Conservation (phyloP, 2,797 vertebrate genomes). For the Salarias fasciatus region DNA sequence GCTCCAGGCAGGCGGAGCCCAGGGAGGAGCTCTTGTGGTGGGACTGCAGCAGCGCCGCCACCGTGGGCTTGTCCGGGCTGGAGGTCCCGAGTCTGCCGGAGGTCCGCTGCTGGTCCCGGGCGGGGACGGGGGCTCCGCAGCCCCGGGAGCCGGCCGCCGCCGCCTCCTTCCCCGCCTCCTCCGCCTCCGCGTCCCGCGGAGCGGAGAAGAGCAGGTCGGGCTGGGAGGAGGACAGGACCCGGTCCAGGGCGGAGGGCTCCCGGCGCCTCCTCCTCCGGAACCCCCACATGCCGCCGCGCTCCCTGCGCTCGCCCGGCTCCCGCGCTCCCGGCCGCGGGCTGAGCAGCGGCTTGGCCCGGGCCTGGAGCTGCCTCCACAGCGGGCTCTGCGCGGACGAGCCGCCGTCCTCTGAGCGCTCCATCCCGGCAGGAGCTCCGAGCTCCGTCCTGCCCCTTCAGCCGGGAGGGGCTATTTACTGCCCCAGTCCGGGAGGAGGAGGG, state of each 20-base stretch:
- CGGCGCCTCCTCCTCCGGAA: slow-evolving; percentile 81
- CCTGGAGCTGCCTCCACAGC: slow-evolving; percentile 87
- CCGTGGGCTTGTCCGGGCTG: slow-evolving; percentile 56
- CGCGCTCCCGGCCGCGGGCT: slow-evolving; percentile 77
- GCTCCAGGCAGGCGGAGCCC: slow-evolving; percentile 82
- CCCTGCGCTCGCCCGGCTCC: slow-evolving; percentile 70
- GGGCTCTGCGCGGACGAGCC: slow-evolving; percentile 80
- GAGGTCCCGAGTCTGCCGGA: slow-evolving; percentile 6
- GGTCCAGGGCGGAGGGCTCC: slow-evolving; percentile 79
- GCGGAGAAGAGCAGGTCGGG: slow-evolving; percentile 88
- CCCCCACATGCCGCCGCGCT: slow-evolving; percentile 73
- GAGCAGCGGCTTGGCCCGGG: slow-evolving; percentile 80
- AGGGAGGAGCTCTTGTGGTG: slow-evolving; percentile 90
- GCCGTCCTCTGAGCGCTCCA: slow-evolving; percentile 58
- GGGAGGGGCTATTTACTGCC: no score
- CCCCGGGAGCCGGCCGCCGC: slow-evolving; percentile 38
- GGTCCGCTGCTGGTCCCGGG: slow-evolving; percentile 18
- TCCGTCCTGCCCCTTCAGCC: not conserved
- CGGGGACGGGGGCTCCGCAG: slow-evolving; percentile 8
- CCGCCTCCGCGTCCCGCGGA: slow-evolving; percentile 46
- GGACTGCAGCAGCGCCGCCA: slow-evolving; percentile 80
- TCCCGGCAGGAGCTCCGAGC: slow-evolving; percentile 21
- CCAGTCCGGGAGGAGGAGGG: not conserved
- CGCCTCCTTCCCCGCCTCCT: slow-evolving; percentile 56
- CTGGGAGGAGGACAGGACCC: slow-evolving; percentile 89